Base-by-base conservation (phyloP, 2,113 vertebrate species). In the Eublepharis macularius region DNA sequence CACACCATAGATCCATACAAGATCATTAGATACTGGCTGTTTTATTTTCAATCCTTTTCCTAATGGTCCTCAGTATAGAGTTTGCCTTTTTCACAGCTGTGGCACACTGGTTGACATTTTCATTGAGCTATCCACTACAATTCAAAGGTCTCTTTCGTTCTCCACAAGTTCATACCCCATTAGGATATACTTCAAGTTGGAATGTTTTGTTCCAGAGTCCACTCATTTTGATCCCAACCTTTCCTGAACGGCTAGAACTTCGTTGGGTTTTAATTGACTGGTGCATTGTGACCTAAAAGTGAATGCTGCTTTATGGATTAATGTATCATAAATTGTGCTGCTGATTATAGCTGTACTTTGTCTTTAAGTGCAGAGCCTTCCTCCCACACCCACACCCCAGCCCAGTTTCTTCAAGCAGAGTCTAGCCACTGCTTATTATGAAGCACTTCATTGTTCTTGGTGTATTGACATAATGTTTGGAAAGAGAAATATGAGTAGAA, bases 331-430 rank as follows among this genome's bases (percentile, higher is more conserved):
- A 81, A 75, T 39, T 19, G 32, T 76, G 29, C 34, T 21, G 4
- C 54, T 68, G 68, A 82, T 82, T 74, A 60, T 47, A 89, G 39
- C 54, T 86, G 4, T 36, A 6, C 81, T 63, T 81, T 26, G 75
- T 65, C 47, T 65, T 39, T 83, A 70, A 73, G 93, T 82, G 85
- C 45, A 77, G 65, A 83, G 24, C 81, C 76, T 79, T 88, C 41
- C 69, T 80, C 68, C 41, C 63, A 24, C 39, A 81, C 17, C 57
- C 9, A n/a, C 72, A 70, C 51, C 63, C 3, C 19, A 0, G 66
- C 74, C 79, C 43, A 26, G 81, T 76, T 87, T 79, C 47, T 36
- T 4, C 4, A 49, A 49, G 47, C 41, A 90, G 63, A 79, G 32
- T 49, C 17, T 45, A 57, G 41, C 72, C 45, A 26, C 66, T 32